Evolutionary conservation across 2,888 invertebrate genomes (phyloP).

Genomic region (Caenorhabditis virilis): DNA sequence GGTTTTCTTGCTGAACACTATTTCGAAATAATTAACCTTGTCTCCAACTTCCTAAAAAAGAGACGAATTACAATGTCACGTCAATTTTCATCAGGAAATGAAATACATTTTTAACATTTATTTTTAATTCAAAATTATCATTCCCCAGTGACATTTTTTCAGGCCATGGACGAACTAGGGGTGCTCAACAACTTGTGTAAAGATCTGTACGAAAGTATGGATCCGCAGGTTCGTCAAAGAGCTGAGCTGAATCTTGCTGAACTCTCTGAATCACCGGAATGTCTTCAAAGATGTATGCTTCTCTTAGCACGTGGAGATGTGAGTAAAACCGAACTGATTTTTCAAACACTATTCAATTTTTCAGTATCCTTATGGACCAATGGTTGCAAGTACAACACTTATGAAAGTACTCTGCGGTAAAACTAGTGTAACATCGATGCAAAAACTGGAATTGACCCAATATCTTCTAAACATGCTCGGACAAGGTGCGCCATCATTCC

Average conservation of each 20-base stretch:
- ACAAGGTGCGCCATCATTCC: slow-evolving; percentile 82
- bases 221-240: slow-evolving; percentile 81
- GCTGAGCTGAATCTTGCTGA: slow-evolving; percentile 93
- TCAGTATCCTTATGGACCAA: slow-evolving; percentile 89
- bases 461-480: slow-evolving; percentile 94
- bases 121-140: too few species aligned
- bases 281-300: slow-evolving; percentile 91
- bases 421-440: slow-evolving; percentile 79
- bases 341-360: slow-evolving; percentile 33
- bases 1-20: too few species aligned
- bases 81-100: too few species aligned
- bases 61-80: too few species aligned
- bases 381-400: slow-evolving; percentile 91
- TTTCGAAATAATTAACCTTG: too few species aligned
- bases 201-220: slow-evolving; percentile 93
- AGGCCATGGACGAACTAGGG: slow-evolving; percentile 34
- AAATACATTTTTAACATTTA: too few species aligned
- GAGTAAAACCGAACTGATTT: slow-evolving; percentile 32
- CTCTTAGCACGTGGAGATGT: slow-evolving; percentile 86
- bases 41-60: too few species aligned
- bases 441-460: slow-evolving; percentile 86
- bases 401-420: slow-evolving; percentile 85
- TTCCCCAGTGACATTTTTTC: not conserved
- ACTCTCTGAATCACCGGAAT: slow-evolving; percentile 86
- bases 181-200: slow-evolving; percentile 90